Conservation (phyloP, 2,888 invertebrate species). For the Lasioglossum figueresi region DNA sequence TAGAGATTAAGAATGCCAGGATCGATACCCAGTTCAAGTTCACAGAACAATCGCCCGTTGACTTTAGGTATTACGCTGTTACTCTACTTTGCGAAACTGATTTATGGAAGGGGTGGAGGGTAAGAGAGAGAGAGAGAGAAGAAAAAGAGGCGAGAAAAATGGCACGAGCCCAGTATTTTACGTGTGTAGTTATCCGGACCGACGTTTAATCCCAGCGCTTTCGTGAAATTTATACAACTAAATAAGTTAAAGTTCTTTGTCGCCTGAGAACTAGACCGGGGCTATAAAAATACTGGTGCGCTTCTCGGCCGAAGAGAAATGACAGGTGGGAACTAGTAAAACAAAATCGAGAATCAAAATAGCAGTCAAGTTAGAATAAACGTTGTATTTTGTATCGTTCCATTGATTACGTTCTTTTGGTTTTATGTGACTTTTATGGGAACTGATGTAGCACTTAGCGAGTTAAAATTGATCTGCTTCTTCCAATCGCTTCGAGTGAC, state of each 20-base stretch:
- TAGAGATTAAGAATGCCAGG: not conserved
- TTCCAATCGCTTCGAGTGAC: not conserved
- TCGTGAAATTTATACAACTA: slow-evolving; percentile 32
- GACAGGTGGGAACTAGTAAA: not conserved
- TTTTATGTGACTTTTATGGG: not conserved
- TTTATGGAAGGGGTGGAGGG: not conserved
- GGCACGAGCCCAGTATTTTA: slow-evolving; percentile 36
- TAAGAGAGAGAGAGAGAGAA: not conserved
- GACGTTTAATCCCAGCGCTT: slow-evolving; percentile 45
- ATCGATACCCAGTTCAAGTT: slow-evolving; percentile 2
- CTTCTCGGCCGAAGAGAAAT: not conserved
- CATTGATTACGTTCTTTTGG: not conserved
- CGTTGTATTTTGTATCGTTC: not conserved
- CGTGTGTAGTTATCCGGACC: slow-evolving; percentile 33
- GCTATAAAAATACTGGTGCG: not conserved
- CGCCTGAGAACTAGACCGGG: not conserved
- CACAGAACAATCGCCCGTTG: slow-evolving; percentile 15
- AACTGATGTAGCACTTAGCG: not conserved
- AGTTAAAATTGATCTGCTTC: not conserved
- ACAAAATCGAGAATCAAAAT: not conserved
- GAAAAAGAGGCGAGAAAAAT: slow-evolving; percentile 34
- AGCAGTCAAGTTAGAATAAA: not conserved
- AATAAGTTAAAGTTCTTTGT: slow-evolving; percentile 24
- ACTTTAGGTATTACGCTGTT: slow-evolving; percentile 26
- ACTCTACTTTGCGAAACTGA: not conserved